Evolutionary conservation across 1,140 invertebrate species (phyloP), one percentile per base, ranked within the genome.

Genomic region (Neuroterus valhalla): DNA sequence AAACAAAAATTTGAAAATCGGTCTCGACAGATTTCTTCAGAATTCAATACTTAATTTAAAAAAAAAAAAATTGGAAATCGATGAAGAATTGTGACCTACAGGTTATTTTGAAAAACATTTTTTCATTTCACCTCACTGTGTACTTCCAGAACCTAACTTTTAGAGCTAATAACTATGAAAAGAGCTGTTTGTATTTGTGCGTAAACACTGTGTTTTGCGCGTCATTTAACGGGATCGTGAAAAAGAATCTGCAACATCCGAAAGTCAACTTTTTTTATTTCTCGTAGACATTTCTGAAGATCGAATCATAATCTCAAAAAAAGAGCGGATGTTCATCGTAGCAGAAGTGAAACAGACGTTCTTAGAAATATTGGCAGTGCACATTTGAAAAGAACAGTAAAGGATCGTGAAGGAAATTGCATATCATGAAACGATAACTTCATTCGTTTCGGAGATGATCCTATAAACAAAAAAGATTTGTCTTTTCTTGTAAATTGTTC

Each of bases 361-460:
- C 55, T 62, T 15, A 23, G 55, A 62, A 62, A 26, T 62, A 31
- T 31, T 23, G 21, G 31, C 21, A 6, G 12, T 31, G 55, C 23
- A 62, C 55, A 38, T 5, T 62, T 23, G n/a, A 62, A 23, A 31
- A 62, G 21, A 62, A 62, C 55, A 62, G 55, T 62, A 62, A 62
- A 62, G 31, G 55, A 62, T 62, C 55, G 55, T 31, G 14, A 23
- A 62, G 26, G 26, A 62, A 62, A 62, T 62, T 23, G 14, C 23
- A 31, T 62, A 62, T 15, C 55, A 23, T 62, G 23, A 62, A 62
- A 62, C n/a, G 21, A 62, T 62, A 62, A 62, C 55, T 62, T 62
- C 31, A 62, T 62, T 38, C 23, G 55, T 62, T 26, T 14, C n/a
- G 11, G 55, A 26, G 55, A 62, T 62, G 55, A 62, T 62, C 3